Conservation (phyloP, 1,140 invertebrate species). For the Orchestia grillus region DNA sequence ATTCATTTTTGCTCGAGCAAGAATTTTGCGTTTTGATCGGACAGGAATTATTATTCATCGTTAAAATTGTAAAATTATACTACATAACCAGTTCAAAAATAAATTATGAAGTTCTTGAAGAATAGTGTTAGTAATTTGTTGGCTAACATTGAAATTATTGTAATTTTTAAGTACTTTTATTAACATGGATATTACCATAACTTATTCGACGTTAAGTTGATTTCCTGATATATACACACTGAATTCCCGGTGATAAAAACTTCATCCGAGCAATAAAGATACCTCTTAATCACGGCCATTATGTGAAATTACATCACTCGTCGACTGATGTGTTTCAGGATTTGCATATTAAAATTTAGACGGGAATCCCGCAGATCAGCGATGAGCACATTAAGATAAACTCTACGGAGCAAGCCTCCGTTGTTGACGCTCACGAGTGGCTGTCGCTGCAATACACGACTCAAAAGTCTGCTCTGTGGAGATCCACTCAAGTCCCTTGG, state of each 20-base stretch:
- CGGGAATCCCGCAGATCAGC: neutral
- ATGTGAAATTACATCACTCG: neutral
- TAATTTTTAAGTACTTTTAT: too few species aligned
- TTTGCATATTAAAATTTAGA: neutral
- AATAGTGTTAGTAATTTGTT: too few species aligned
- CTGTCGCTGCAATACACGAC: neutral
- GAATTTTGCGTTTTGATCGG: too few species aligned
- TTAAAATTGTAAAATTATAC: too few species aligned
- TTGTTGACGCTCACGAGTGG: neutral
- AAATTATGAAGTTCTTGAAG: too few species aligned
- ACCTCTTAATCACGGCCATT: neutral
- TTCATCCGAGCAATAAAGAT: neutral
- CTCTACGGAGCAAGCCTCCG: neutral
- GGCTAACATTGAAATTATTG: too few species aligned
- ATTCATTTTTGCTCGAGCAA: too few species aligned
- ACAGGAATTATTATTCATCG: too few species aligned
- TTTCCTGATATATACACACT: too few species aligned
- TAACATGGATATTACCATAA: too few species aligned
- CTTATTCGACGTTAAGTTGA: too few species aligned
- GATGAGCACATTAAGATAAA: neutral
- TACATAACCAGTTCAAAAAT: too few species aligned
- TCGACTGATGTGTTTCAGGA: neutral
- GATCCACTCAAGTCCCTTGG: neutral
- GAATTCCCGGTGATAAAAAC: neutral
- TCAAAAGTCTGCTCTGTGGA: neutral